Base-by-base conservation (phyloP, 2,113 vertebrate genomes). In the Otus sunia region DNA sequence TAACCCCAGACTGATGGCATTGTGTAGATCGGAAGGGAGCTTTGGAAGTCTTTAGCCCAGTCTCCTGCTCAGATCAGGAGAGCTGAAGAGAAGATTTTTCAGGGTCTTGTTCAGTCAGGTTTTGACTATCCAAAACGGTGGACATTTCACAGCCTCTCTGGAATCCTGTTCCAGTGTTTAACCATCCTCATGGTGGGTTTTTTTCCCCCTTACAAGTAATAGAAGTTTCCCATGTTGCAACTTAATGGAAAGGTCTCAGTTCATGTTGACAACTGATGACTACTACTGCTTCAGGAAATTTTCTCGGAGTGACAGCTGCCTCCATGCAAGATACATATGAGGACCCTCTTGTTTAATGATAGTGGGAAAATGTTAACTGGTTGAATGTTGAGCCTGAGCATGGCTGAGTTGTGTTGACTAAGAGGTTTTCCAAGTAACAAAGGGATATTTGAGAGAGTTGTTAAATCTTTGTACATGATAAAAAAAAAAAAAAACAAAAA, bases 401-500 rank as follows among this genome's bases (percentile, higher is more conserved):
- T 10, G 6, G 4, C 27, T 85, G 34, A 56, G 3, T 13, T 73
- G 2, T 67, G 11, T 34, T 71, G 11, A 60, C 29, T 71, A 72
- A 74, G 34, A 58, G 2, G 1, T 55, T 92, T 91, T 7, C n/a
- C 37, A 85, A 15, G 55, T 60, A 68, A 55, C 13, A 71, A 85
- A 68, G 16, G 5, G 12, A 94, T 32, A 55, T 39, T 39, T 66
- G 17, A 50, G 26, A 55, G 6, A 50, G 8, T 29, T 58, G 5
- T 62, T 45, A 37, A 52, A 5, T 56, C 20, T 47, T 41, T 1
- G 0, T 50, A n/a, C 4, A 3, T 16, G 5, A 43, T 26, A 13
- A 43, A 62, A 39, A 15, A 8, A 34, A 29, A 17, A 36, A 15
- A 9, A 21, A 18, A 11, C 1, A 8, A 21, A 15, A 27, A 27